These are phyloP conservation scores for Achatina immaculata DNA, from an alignment of 1,140 invertebrate species.

Conservation along the genomic window DNA sequence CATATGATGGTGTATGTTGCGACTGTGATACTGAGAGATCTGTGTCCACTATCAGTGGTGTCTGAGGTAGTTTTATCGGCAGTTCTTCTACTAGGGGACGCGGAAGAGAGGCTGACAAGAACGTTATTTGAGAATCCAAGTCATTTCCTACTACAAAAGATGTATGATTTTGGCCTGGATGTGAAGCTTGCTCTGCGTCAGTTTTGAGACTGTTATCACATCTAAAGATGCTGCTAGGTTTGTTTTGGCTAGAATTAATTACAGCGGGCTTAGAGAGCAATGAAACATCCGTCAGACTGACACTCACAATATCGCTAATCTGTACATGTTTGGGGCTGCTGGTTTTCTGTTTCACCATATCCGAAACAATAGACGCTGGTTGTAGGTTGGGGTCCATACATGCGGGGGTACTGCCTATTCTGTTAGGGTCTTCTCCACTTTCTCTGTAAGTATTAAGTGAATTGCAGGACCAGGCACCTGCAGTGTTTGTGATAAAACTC, in stretches of 20 bases:
- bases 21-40: slow-evolving; percentile 1
- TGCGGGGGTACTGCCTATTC: not conserved
- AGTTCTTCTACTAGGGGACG: slow-evolving; percentile 4
- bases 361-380: slow-evolving; percentile 43
- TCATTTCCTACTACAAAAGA: slow-evolving; percentile 26
- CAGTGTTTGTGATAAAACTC: too few relatives aligned
- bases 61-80: not conserved
- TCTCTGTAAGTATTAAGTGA: not conserved
- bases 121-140: not conserved
- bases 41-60: slow-evolving; percentile 27
- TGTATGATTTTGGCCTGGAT: slow-evolving; percentile 13
- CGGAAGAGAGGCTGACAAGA: not conserved
- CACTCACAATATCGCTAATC: slow-evolving; percentile 45
- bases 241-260: slow-evolving; percentile 20
- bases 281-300: slow-evolving; percentile 32
- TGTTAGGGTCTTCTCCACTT: too few relatives aligned
- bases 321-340: slow-evolving; percentile 45
- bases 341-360: slow-evolving; percentile 41
- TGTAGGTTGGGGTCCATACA: slow-evolving; percentile 7
- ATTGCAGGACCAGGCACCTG: not conserved
- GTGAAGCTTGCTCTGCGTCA: not conserved
- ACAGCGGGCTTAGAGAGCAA: slow-evolving; percentile 11
- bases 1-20: slow-evolving; percentile 54
- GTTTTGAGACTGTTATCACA: slow-evolving; percentile 24
- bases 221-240: slow-evolving; percentile 44